These are phyloP conservation scores for Drosophila busckii DNA, from an alignment of 1,140 invertebrate genomes.

Conservation along the genomic window DNA sequence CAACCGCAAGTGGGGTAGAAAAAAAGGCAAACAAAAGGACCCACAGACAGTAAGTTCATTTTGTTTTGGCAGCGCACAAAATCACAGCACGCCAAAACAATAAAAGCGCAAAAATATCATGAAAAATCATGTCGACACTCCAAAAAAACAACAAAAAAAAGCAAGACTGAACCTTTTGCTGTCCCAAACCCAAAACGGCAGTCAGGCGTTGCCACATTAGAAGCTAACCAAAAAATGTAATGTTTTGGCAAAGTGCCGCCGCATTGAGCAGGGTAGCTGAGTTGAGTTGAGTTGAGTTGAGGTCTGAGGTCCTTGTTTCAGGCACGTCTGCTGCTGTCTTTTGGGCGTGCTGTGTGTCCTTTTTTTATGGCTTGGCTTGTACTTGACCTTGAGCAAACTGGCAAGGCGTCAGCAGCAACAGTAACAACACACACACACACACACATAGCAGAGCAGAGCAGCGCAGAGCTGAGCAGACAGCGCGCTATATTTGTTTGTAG, in stretches of 20 bases:
- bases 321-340: conserved; percentile 2
- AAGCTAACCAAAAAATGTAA: conserved; percentile 56
- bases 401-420: conserved; percentile 32
- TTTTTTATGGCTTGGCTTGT: conserved; percentile 51
- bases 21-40: not conserved
- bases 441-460: not conserved
- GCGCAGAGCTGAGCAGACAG: not conserved
- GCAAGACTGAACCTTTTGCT: conserved; percentile 63
- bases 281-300: conserved; percentile 5
- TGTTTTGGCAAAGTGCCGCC: conserved; percentile 54
- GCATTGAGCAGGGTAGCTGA: conserved; percentile 14
- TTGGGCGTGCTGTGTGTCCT: not conserved
- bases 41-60: conserved; percentile 13
- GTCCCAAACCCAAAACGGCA: conserved; percentile 6
- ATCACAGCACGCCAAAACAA: conserved; percentile 49
- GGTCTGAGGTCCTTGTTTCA: conserved; percentile 20
- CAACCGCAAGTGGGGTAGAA: conserved; percentile 8
- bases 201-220: conserved; percentile 47
- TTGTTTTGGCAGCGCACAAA: conserved; percentile 13
- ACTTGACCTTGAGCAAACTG: conserved; percentile 64
- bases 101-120: conserved; percentile 70
- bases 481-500: too few species aligned
- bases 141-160: too few species aligned
- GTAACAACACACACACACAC: conserved; percentile 22
- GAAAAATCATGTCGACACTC: conserved; percentile 68